Base-by-base conservation (phyloP, 2,797 vertebrate genomes). In the Clamator glandarius region DNA sequence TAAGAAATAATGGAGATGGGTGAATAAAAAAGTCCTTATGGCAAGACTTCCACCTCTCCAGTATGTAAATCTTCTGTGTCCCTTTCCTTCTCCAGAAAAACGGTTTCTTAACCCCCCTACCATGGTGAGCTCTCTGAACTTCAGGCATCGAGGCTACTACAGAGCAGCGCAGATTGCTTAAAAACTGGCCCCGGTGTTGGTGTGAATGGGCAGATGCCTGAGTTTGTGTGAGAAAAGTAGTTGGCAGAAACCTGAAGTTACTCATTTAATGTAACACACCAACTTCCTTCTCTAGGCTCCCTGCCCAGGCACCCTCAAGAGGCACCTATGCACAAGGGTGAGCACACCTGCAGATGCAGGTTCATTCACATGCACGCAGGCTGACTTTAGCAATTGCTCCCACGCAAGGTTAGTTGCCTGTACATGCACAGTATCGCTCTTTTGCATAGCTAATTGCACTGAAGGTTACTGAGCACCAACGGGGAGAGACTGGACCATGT, bases 381-480 rank as follows among this genome's bases (percentile, higher is more conserved):
- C 50, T 80, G 92, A 12, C 75, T 72, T 50, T 5, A 57, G 79
- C 87, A 70, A 0, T 66, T 0, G 1, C 58, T 88, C 36, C 6
- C 80, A 28, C 5, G 1, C 23, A 4, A 24, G 44, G 44, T 31
- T 57, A 35, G 50, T 51, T 88, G 96, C 80, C 66, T 17, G 36
- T 76, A 42, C 90, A 5, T 0, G 88, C 77, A 50, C 4, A 3
- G 77, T 25, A 54, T 81, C 1, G 2, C 31, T 86, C n/a, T 54
- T 48, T 9, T 25, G 72, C 62, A 33, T 51, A 48, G 66, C 24
- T 21, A 2, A 42, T 48, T 35, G 58, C 50, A 24, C 18, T 2
- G 0, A 3, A 44, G 58, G 3, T 46, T 73, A 13, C 16, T 7
- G 3, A 4, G 11, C 8, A 42, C 51, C 5, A 2, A 0, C 5